Evolutionary conservation across 2,797 vertebrate species (phyloP).

Genomic region (Sebastes goodei): DNA sequence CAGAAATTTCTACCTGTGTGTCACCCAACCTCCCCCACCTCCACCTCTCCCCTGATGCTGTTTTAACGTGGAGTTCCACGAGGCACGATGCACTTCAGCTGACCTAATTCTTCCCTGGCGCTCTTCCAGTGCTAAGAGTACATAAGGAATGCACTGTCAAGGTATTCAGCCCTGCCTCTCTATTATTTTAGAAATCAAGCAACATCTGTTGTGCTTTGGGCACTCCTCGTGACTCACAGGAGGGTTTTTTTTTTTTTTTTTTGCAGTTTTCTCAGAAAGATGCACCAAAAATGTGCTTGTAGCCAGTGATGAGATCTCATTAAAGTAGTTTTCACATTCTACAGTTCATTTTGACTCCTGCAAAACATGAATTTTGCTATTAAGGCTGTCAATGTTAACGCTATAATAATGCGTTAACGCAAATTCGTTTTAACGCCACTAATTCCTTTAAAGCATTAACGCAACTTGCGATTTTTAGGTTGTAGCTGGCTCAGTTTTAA

Average conservation of each 20-base stretch:
- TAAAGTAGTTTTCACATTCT: constrained; percentile 52
- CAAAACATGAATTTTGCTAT: neutral
- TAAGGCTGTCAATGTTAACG: too few species aligned
- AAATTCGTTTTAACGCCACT: fast-evolving
- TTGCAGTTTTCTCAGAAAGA: constrained; percentile 52
- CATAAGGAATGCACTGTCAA: constrained; percentile 76
- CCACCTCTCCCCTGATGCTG: constrained; percentile 54
- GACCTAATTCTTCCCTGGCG: constrained; percentile 84
- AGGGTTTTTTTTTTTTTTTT: neutral
- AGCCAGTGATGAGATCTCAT: constrained; percentile 50
- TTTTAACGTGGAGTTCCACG: constrained; percentile 78
- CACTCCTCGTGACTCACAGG: constrained; percentile 52
- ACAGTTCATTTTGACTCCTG: constrained; percentile 23
- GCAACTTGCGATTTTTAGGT: too few species aligned
- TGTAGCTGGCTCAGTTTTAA: too few species aligned
- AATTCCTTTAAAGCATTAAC: too few species aligned
- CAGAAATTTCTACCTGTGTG: constrained; percentile 78
- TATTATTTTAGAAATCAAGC: constrained; percentile 73
- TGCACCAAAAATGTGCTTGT: constrained; percentile 43
- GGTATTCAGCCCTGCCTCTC: constrained; percentile 61
- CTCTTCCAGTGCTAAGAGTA: constrained; percentile 77
- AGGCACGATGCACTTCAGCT: constrained; percentile 76
- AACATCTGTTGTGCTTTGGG: constrained; percentile 79
- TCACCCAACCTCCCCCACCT: constrained; percentile 32
- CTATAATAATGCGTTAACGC: too few species aligned